Conservation (phyloP, 1,140 invertebrate genomes). For the Calliphora vicina region DNA sequence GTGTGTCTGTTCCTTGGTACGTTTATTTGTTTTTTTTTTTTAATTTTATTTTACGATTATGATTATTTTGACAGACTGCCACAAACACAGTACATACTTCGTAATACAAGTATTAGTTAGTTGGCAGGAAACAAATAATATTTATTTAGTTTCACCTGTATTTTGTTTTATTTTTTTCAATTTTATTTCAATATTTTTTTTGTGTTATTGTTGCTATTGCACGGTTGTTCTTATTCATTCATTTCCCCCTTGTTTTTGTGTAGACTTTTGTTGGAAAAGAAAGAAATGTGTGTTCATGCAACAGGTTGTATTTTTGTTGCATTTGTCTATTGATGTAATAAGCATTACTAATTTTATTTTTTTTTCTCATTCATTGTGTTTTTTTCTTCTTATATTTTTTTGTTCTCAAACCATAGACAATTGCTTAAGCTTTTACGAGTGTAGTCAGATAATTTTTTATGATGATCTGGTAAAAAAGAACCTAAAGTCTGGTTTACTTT, state of each 20-base stretch:
- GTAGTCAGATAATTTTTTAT: neutral
- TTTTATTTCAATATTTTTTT: neutral
- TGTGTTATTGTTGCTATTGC: neutral
- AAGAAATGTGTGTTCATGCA: neutral
- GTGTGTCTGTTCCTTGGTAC: too few species aligned
- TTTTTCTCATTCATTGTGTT: neutral
- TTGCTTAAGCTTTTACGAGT: constrained; percentile 17
- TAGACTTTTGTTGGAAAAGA: neutral
- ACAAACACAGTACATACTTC: neutral
- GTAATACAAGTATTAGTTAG: neutral
- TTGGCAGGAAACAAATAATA: constrained; percentile 21
- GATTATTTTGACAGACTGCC: neutral
- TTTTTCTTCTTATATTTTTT: neutral
- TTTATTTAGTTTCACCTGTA: constrained; percentile 25
- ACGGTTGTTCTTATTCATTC: neutral
- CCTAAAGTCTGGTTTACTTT: neutral
- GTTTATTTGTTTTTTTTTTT: neutral
- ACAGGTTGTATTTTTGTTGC: constrained; percentile 26
- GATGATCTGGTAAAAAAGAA: too few species aligned
- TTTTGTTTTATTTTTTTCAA: neutral
- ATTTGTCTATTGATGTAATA: constrained; percentile 29
- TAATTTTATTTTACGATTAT: neutral
- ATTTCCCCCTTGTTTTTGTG: neutral
- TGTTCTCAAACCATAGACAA: constrained; percentile 21
- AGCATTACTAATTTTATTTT: constrained; percentile 27